phyloP scores from a whole-genome alignment of 2,797 vertebrate genomes.

The Ispidina lecontei region DNA sequence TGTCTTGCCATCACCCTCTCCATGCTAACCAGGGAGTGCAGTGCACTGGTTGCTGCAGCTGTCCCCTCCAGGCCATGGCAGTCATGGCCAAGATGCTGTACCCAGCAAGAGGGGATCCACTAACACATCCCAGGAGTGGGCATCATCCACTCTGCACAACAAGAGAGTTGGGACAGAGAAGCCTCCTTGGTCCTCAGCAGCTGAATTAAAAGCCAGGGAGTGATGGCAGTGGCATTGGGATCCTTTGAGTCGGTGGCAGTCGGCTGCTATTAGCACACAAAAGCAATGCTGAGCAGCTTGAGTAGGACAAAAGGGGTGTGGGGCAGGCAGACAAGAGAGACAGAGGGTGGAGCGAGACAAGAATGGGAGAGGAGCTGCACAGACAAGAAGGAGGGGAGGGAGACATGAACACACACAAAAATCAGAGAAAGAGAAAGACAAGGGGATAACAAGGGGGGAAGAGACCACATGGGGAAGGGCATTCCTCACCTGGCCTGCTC shows the following conservation, averaged over 20 bases:
- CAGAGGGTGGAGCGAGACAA: slow-evolving; percentile 20
- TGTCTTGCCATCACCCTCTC: not conserved
- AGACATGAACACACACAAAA: not conserved
- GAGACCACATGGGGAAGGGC: not conserved
- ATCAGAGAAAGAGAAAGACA: slow-evolving; percentile 13
- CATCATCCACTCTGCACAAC: accelerated
- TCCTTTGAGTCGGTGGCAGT: not conserved
- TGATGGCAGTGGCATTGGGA: not conserved
- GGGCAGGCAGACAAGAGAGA: slow-evolving; percentile 20
- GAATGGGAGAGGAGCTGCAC: slow-evolving; percentile 31
- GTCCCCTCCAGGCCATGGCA: not conserved
- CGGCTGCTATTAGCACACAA: slow-evolving; percentile 39
- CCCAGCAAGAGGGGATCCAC: accelerated
- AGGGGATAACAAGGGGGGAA: slow-evolving; percentile 40
- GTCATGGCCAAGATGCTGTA: not conserved
- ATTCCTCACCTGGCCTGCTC: not conserved
- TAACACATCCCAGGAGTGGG: accelerated
- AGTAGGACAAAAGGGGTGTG: slow-evolving; percentile 47
- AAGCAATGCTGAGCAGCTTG: slow-evolving; percentile 11
- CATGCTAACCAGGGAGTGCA: accelerated
- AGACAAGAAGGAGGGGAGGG: slow-evolving; percentile 13
- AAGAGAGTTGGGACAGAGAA: not conserved
- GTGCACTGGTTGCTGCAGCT: accelerated
- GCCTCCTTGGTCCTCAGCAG: not conserved
- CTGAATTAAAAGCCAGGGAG: not conserved